Conservation (phyloP, 2,797 vertebrate genomes). For the Scolopax rusticola region DNA sequence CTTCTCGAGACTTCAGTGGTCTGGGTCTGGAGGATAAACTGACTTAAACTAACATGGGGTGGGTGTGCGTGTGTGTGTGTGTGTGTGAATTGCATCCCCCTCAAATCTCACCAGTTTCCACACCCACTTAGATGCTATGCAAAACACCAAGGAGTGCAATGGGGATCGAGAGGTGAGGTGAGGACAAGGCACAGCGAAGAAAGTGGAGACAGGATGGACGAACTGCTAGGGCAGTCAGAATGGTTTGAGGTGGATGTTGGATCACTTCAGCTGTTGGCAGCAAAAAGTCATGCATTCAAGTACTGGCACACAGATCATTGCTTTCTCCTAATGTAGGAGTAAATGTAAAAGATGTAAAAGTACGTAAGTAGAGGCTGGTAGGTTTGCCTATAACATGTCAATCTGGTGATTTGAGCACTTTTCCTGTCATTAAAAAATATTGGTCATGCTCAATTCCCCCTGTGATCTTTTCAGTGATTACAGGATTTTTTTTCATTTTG, state of each 20-base stretch:
- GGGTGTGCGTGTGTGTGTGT: too few relatives aligned
- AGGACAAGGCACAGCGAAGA: neutral
- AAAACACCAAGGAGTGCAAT: neutral
- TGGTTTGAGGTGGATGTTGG: neutral
- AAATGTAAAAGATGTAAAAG: neutral
- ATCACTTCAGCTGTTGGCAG: neutral
- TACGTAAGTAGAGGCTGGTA: neutral
- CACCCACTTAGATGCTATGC: neutral
- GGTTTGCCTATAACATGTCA: neutral
- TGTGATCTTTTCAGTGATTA: neutral
- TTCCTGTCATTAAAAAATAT: neutral
- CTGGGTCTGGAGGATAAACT: neutral
- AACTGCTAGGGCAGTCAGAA: neutral
- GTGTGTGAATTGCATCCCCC: neutral
- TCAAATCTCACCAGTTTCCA: neutral
- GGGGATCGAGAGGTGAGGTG: neutral
- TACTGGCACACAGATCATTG: neutral
- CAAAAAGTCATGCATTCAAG: neutral
- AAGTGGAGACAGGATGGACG: neutral
- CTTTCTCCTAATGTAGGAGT: neutral
- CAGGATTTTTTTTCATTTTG: neutral
- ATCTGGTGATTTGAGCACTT: neutral
- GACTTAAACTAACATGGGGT: neutral
- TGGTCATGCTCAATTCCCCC: rapidly evolving
- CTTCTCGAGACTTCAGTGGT: neutral